These are phyloP conservation scores for Temnothorax nylanderi DNA, from an alignment of 1,140 invertebrate species.

Conservation along the genomic window DNA sequence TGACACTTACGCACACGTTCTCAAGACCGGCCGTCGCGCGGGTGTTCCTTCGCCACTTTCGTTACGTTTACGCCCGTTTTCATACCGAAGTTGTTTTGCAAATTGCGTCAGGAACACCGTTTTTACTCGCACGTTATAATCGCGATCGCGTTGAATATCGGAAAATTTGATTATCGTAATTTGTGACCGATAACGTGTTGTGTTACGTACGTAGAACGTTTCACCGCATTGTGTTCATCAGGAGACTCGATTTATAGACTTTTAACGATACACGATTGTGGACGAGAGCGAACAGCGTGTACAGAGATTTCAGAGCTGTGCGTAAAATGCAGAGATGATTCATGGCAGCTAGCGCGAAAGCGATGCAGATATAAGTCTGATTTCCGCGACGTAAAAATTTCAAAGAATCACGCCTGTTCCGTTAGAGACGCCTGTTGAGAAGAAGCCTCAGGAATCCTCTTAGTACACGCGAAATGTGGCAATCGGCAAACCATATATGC, in stretches of 20 bases:
- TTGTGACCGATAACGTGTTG: neutral
- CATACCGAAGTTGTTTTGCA: neutral
- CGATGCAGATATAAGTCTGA: neutral
- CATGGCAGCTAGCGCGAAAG: neutral
- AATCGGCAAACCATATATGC: conserved; percentile 77
- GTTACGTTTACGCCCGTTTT: neutral
- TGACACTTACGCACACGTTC: conserved; percentile 77
- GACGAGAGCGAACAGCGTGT: neutral
- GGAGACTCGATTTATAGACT: neutral
- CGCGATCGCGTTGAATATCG: neutral
- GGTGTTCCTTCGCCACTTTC: conserved; percentile 41
- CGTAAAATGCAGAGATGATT: neutral
- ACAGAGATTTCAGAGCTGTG: neutral
- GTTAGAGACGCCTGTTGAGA: neutral
- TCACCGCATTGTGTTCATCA: neutral
- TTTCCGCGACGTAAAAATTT: neutral
- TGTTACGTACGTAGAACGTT: neutral
- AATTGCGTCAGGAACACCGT: neutral
- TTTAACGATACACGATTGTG: neutral
- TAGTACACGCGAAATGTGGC: conserved; percentile 81
- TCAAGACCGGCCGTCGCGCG: conserved; percentile 60
- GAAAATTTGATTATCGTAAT: neutral
- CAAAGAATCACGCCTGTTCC: neutral
- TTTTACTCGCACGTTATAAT: neutral
- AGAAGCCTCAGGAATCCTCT: conserved; percentile 52